Evolutionary conservation across 1,140 invertebrate species (phyloP).

Genomic region (Conopomorpha cramerella): DNA sequence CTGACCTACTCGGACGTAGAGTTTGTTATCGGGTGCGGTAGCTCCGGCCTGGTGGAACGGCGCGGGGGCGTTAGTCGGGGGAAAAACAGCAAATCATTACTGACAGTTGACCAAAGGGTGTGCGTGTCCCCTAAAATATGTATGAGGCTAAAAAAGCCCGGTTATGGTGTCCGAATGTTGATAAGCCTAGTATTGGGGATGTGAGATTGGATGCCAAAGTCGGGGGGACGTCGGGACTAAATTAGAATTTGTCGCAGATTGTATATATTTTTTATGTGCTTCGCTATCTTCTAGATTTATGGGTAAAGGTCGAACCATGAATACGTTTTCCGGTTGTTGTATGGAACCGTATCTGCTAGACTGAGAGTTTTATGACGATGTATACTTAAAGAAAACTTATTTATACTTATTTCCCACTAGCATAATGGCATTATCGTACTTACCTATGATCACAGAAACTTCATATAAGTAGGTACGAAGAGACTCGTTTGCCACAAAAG

Average conservation of each 20-base stretch:
- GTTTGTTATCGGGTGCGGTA: too few relatives aligned
- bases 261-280: slow-evolving; percentile 9
- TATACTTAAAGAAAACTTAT: too few relatives aligned
- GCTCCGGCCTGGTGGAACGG: slow-evolving; percentile 17
- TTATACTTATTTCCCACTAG: too few relatives aligned
- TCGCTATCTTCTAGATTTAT: not conserved
- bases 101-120: slow-evolving; percentile 55
- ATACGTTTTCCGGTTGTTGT: too few relatives aligned
- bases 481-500: slow-evolving; percentile 26
- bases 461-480: slow-evolving; percentile 16
- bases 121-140: slow-evolving; percentile 51
- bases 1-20: too few relatives aligned
- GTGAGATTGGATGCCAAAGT: slow-evolving; percentile 37
- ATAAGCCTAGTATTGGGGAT: slow-evolving; percentile 52
- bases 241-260: slow-evolving; percentile 37
- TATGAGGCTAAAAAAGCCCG: slow-evolving; percentile 52
- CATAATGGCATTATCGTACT: too few relatives aligned
- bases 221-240: slow-evolving; percentile 24
- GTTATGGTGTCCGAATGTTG: slow-evolving; percentile 60
- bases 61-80: slow-evolving; percentile 30
- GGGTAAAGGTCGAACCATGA: too few relatives aligned
- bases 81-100: slow-evolving; percentile 55
- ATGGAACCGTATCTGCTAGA: too few relatives aligned
- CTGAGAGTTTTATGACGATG: too few relatives aligned
- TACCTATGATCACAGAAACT: too few relatives aligned